Evolutionary conservation across 2,888 invertebrate species (phyloP).

Genomic region (Tuta absoluta): DNA sequence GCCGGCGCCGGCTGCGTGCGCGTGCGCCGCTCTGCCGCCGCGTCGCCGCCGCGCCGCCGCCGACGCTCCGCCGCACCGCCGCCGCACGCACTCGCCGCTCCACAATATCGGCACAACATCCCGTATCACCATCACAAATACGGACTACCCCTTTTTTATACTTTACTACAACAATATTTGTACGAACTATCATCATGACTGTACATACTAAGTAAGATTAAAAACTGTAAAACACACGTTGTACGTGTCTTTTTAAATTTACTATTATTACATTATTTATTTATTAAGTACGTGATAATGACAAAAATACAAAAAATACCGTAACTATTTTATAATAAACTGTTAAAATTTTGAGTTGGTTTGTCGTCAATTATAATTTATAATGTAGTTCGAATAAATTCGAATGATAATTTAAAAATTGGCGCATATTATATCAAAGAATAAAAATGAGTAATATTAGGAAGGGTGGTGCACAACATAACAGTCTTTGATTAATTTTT

Average conservation of each 20-base stretch:
- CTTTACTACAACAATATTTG: conserved; percentile 65
- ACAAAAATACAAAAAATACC: conserved; percentile 69
- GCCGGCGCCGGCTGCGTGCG: conserved; percentile 37
- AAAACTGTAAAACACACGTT: conserved; percentile 79
- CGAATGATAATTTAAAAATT: background rate
- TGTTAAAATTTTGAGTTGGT: conserved; percentile 49
- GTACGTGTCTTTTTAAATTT: conserved; percentile 77
- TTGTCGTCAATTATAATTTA: conserved; percentile 29
- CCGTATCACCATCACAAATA: conserved; percentile 69
- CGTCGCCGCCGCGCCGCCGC: conserved; percentile 38
- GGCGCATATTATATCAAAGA: background rate
- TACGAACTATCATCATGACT: conserved; percentile 71
- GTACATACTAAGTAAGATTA: conserved; percentile 80
- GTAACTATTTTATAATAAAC: conserved; percentile 79
- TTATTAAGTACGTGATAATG: conserved; percentile 78
- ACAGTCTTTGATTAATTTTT: too few species aligned
- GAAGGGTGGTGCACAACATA: background rate
- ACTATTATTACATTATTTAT: conserved; percentile 53
- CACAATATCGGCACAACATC: conserved; percentile 37
- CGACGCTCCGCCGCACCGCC: conserved; percentile 23
- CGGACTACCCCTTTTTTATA: conserved; percentile 76
- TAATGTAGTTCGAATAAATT: background rate
- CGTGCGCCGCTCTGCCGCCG: conserved; percentile 38
- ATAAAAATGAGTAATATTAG: conserved; percentile 1
- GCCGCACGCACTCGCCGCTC: conserved; percentile 38